phyloP scores from a whole-genome alignment of 2,797 vertebrate species.

The Micropoecilia bifurca region DNA sequence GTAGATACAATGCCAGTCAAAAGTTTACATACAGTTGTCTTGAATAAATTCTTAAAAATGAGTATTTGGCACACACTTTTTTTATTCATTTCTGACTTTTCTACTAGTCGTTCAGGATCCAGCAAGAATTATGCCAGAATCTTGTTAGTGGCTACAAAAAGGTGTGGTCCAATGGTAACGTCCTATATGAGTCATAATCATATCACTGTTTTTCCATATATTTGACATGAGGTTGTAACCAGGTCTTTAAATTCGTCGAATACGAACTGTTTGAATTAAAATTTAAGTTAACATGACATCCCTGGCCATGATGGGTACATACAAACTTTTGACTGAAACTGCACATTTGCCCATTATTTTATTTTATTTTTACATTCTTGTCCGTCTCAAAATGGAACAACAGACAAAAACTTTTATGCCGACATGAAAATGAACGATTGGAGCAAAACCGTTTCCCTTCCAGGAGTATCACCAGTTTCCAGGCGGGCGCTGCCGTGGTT shows the following conservation, averaged over 20 bases:
- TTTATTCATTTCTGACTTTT: not conserved
- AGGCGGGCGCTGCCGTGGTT: conserved; percentile 30
- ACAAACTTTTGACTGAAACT: not conserved
- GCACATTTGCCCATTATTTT: not conserved
- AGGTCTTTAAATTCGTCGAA: not conserved
- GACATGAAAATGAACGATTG: conserved; percentile 24
- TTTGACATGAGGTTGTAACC: not conserved
- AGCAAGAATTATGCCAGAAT: not conserved
- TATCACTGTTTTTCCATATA: not conserved
- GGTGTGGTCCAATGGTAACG: not conserved
- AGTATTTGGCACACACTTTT: not conserved
- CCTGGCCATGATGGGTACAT: not conserved
- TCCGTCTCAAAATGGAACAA: conserved; percentile 23
- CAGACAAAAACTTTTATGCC: conserved; percentile 8
- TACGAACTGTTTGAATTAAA: not conserved
- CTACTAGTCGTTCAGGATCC: not conserved
- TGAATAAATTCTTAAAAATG: not conserved
- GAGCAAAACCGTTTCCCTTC: conserved; percentile 27
- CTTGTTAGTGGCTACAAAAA: not conserved
- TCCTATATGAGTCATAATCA: not conserved
- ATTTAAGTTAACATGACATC: not conserved
- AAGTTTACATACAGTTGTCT: not conserved
- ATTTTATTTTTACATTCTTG: not conserved
- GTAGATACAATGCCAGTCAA: not conserved
- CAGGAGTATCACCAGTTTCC: conserved; percentile 35